These are phyloP conservation scores for Cydia splendana DNA, from an alignment of 1,140 invertebrate genomes.

Conservation along the genomic window DNA sequence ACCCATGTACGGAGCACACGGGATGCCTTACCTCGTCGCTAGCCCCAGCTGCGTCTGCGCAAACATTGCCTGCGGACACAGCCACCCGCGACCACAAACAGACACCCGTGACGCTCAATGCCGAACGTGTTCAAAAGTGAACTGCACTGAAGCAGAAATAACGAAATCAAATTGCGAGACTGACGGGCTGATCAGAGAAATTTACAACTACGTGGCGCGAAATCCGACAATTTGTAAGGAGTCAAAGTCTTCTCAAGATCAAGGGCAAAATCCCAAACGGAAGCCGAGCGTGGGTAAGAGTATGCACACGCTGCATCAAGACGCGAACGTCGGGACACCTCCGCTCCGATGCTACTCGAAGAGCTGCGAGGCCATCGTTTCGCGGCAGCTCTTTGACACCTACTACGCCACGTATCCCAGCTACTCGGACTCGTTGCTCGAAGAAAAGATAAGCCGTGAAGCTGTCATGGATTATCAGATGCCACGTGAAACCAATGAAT, in stretches of 20 bases:
- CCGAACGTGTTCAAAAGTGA: constrained; percentile 36
- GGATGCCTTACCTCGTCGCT: constrained; percentile 54
- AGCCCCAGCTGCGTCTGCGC: constrained; percentile 59
- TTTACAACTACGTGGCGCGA: constrained; percentile 65
- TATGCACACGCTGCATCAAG: constrained; percentile 50
- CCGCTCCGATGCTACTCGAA: constrained; percentile 64
- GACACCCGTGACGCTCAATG: constrained; percentile 47
- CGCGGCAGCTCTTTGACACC: constrained; percentile 45
- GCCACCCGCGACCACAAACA: neutral
- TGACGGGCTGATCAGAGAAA: constrained; percentile 67
- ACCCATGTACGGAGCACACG: constrained; percentile 61
- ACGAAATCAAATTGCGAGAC: constrained; percentile 46
- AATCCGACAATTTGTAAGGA: constrained; percentile 45
- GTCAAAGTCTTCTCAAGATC: constrained; percentile 5
- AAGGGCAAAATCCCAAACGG: constrained; percentile 38
- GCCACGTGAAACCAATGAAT: constrained; percentile 1
- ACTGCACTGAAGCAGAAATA: constrained; percentile 28
- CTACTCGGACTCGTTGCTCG: constrained; percentile 65
- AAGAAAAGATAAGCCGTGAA: constrained; percentile 58
- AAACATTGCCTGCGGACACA: constrained; percentile 38
- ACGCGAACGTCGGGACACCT: constrained; percentile 61
- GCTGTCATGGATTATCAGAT: constrained; percentile 17
- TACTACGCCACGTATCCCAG: constrained; percentile 50
- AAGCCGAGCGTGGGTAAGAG: constrained; percentile 58
- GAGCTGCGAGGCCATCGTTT: constrained; percentile 68